Conservation (phyloP, 2,888 invertebrate genomes). For the Archaeoteleia sp. region DNA sequence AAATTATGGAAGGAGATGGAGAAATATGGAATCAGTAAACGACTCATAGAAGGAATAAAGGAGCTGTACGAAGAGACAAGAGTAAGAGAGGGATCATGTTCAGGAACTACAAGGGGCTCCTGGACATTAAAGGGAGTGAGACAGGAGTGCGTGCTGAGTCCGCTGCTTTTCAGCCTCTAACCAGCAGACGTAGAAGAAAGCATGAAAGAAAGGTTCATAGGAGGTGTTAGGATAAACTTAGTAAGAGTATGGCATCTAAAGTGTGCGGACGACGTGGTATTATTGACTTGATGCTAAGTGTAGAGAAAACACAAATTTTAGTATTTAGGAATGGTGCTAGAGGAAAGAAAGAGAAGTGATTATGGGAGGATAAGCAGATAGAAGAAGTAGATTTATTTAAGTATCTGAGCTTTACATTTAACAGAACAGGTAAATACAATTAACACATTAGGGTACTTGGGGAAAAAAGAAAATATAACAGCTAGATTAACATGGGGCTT, state of each 20-base stretch:
- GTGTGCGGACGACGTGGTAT: no score
- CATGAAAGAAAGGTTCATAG: slow-evolving; percentile 17
- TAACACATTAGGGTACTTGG: no score
- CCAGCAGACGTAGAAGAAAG: slow-evolving; percentile 32
- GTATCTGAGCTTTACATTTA: slow-evolving; percentile 13
- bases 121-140: slow-evolving; percentile 40
- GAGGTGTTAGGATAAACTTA: slow-evolving; percentile 17
- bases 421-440: background rate
- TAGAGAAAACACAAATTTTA: no score
- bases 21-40: slow-evolving; percentile 5
- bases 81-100: slow-evolving; percentile 4
- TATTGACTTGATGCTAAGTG: no score
- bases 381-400: slow-evolving; percentile 8
- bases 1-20: slow-evolving; percentile 38
- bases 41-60: slow-evolving; percentile 10
- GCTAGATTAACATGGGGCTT: no score
- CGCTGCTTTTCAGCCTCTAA: slow-evolving; percentile 43
- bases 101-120: slow-evolving; percentile 17
- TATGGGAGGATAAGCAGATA: slow-evolving; percentile 6
- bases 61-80: slow-evolving; percentile 25
- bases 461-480: no score
- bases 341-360: slow-evolving; percentile 2
- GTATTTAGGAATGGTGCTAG: no score
- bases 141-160: slow-evolving; percentile 48
- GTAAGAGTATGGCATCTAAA: slow-evolving; percentile 34